Evolutionary conservation across 2,888 invertebrate species (phyloP), one percentile per base, ranked within the genome.

Genomic region (Poecilus cupreus): DNA sequence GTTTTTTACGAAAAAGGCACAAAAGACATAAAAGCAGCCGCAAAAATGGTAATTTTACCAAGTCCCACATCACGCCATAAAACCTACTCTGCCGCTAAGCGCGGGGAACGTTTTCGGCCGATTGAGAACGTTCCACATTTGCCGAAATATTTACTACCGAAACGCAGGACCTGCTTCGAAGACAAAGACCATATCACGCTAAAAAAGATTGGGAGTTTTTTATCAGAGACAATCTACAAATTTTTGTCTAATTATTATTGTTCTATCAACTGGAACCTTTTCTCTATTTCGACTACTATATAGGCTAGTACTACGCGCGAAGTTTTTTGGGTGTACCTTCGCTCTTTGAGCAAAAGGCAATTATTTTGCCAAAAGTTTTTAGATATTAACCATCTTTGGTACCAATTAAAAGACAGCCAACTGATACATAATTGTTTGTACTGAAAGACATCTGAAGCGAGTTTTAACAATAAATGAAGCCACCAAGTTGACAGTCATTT

Each of bases 11-110:
- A 75, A 75, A 75, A 75, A 49, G 16, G 51, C 51, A 75, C 51
- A 75, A 75, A 75, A 75, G 75, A 51, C 75, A 75, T 75, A 75
- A 75, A 75, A 75, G 75, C 75, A 18, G 51, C 75, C 75, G 75
- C 75, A 75, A 51, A 75, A 75, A 75, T 75, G 75, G 75, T 75
- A 75, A 75, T 75, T 75, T 75, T 24, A 16, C 72, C 46, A 49
- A 64, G 70, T n/a, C 70, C 24, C 64, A 10, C 74, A 20, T 39
- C 74, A 51, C 75, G 51, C 75, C 75, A 75, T 75, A 75, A 75
- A 75, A 51, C 51, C 43, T 37, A 18, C 8, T 13, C 43, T 11
- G 60, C n/a, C 60, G 37, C 32, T 37, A 32, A 37, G 37, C 11
- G 16, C 32, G 8, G 16, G 11, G 20, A 60, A 18, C 64, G 37